phyloP scores from a whole-genome alignment of 2,113 vertebrate species.

The Tylochromis polylepis region DNA sequence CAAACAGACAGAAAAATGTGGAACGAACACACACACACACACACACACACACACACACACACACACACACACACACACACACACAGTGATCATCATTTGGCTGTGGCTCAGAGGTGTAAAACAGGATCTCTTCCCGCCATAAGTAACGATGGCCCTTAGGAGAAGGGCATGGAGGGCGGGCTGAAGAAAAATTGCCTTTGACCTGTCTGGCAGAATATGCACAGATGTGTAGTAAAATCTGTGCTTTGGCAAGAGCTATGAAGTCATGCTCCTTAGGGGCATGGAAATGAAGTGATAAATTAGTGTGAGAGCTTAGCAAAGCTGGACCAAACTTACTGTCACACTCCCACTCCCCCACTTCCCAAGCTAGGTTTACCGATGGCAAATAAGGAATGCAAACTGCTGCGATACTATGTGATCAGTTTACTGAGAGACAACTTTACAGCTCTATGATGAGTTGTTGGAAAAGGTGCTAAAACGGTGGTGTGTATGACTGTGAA shows the following conservation, averaged over 20 bases:
- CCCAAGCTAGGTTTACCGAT: neutral
- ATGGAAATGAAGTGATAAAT: slow-evolving; percentile 23
- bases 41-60: slow-evolving; percentile 10
- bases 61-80: neutral
- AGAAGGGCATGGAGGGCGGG: slow-evolving; percentile 10
- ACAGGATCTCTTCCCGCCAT: slow-evolving; percentile 3
- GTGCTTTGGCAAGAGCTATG: slow-evolving; percentile 20
- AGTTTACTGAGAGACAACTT: neutral
- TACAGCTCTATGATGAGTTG: neutral
- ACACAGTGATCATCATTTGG: neutral
- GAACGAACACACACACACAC: too few relatives aligned
- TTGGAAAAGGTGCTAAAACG: neutral
- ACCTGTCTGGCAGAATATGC: slow-evolving; percentile 12
- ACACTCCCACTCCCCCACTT: neutral
- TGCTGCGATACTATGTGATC: neutral
- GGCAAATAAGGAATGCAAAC: neutral
- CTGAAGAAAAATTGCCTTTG: neutral
- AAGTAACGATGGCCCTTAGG: neutral
- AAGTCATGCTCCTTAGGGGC: slow-evolving; percentile 20
- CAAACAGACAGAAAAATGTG: too few relatives aligned
- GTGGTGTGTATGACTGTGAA: neutral
- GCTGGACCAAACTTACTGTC: neutral
- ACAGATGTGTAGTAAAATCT: slow-evolving; percentile 23
- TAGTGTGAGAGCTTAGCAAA: neutral
- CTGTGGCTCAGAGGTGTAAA: slow-evolving; percentile 23